These are phyloP conservation scores for Cheilosia variabilis DNA, from an alignment of 2,888 invertebrate genomes.

Conservation along the genomic window DNA sequence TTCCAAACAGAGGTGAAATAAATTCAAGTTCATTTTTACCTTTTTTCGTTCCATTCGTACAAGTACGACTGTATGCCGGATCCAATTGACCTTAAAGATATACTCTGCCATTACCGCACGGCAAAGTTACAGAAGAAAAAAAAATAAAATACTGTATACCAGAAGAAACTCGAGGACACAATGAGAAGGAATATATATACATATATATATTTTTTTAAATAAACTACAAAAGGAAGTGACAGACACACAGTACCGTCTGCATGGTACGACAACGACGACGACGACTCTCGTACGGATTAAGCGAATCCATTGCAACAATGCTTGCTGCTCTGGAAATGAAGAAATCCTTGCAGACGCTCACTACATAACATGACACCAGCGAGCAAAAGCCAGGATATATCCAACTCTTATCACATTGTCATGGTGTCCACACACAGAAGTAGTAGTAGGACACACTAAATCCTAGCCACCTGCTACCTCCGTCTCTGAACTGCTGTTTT, in stretches of 20 bases:
- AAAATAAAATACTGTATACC: not conserved
- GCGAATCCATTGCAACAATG: conserved; percentile 66
- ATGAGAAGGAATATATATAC: conserved; percentile 2
- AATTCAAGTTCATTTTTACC: conserved; percentile 70
- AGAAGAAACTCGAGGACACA: conserved; percentile 68
- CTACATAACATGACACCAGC: conserved; percentile 50
- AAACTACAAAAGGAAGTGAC: conserved; percentile 64
- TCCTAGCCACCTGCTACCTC: conserved; percentile 30
- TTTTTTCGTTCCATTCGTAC: conserved; percentile 29
- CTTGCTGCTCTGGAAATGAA: conserved; percentile 49
- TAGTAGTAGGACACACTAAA: conserved; percentile 23
- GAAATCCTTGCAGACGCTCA: conserved; percentile 63
- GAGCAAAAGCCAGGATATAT: conserved; percentile 38
- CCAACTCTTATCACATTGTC: conserved; percentile 50
- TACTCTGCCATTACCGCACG: conserved; percentile 59
- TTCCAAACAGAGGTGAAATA: conserved; percentile 36
- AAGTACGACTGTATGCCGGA: conserved; percentile 60
- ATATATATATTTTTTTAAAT: conserved; percentile 57
- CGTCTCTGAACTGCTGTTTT: conserved; percentile 20
- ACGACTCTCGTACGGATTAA: conserved; percentile 69
- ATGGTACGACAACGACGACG: conserved; percentile 22
- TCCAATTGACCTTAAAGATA: conserved; percentile 73
- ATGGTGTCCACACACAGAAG: conserved; percentile 26
- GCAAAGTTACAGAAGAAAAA: conserved; percentile 48
- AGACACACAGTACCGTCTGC: conserved; percentile 43